Percentiles rank a stretch among this genome's conserved stretches.
These are phyloP conservation scores for Phasia obesa DNA, from an alignment of 2,888 invertebrate species.

Conservation along the genomic window DNA sequence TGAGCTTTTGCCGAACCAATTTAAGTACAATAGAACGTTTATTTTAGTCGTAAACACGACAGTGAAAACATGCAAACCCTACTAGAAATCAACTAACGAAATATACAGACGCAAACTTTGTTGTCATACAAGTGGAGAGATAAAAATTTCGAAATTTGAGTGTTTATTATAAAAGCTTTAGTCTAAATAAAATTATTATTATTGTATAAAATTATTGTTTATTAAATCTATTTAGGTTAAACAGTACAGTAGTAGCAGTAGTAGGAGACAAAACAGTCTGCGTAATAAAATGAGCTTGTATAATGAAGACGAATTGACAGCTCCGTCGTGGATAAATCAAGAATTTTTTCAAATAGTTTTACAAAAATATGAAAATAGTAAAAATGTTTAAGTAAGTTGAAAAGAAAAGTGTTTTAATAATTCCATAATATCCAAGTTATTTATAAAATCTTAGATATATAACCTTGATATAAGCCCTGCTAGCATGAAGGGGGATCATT, in stretches of 20 bases:
- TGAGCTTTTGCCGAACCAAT: too few relatives aligned
- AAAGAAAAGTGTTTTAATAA: neutral
- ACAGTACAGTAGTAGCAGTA: neutral
- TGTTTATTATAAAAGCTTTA: conserved; percentile 36
- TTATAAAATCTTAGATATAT: conserved; percentile 28
- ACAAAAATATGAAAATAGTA: conserved; percentile 60
- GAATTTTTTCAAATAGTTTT: conserved; percentile 70
- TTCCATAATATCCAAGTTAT: neutral
- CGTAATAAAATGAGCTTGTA: conserved; percentile 59
- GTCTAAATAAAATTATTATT: neutral
- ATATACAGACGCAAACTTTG: too few relatives aligned
- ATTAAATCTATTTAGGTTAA: neutral
- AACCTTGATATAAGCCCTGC: conserved; percentile 64
- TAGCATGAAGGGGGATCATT: conserved; percentile 73
- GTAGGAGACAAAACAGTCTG: too few relatives aligned
- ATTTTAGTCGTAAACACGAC: too few relatives aligned
- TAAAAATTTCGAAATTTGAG: neutral
- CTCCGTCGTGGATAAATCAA: conserved; percentile 71
- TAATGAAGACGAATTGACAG: conserved; percentile 66
- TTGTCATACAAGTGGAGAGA: too few relatives aligned
- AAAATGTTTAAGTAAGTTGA: conserved; percentile 58
- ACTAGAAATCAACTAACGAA: too few relatives aligned
- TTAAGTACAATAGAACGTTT: too few relatives aligned
- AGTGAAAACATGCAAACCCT: too few relatives aligned
- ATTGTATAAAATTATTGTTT: neutral